Evolutionary conservation across 2,888 invertebrate genomes (phyloP), one percentile per base, ranked within the genome.

Genomic region (Trissolcus brochymenae): DNA sequence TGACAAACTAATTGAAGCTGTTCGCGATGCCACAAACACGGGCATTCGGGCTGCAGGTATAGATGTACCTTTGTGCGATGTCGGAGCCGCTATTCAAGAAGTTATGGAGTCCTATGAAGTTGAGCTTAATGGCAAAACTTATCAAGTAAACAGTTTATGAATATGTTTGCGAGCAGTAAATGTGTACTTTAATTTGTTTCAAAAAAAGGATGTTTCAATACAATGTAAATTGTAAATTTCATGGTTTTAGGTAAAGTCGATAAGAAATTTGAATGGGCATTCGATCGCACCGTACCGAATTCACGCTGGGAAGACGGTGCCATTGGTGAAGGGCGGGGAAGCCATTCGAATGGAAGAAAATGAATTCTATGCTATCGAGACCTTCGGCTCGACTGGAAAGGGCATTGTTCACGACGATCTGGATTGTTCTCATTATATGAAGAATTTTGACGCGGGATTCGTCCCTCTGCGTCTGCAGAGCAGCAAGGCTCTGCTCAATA

Each of bases 371-470:
- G 99, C 99, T 0, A 99, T 99, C 83, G 99, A 99, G 91, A 99
- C 99, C 0, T 99, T 99, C 88, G 99, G 99, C 50, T 98, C 98
- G 6, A 99, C 99, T 0, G 99, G 99, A 1, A 93, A 94, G 62
- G 96, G 96, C 0, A 91, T 95, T 75, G 99, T 99, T 1, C 98
- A 99, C 87, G 99, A 99, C 87, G 99, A 99, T 87, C 97, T 98
- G 96, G 99, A 99, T 87, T 96, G 97, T 84, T 99, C 98, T 14
- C 99, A 99, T 90, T 99, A 99, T 89, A 99, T 99, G 99, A 99
- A 99, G 90, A 98, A 98, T 90, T 99, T 95, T 88, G 98, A 99
- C 85, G 94, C 94, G 82, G 93, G 94, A 80, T 98, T 95, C 88
- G 96, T 98, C 68, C 98, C 98, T 16, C 90, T 99, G 68, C 94